phyloP scores from a whole-genome alignment of 2,113 vertebrate genomes.

The Mesitornis unicolor region DNA sequence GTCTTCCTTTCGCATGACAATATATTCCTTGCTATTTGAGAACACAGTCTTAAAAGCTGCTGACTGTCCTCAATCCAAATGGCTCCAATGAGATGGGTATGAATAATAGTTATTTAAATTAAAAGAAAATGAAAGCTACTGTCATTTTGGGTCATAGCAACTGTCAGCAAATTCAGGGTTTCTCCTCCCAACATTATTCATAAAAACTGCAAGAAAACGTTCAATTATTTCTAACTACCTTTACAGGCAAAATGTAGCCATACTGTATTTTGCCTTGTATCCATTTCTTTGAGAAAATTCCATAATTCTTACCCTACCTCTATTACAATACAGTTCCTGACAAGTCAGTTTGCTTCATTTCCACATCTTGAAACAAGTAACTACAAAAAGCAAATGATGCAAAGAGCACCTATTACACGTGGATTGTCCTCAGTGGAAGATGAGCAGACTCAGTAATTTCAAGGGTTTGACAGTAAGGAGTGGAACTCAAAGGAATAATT shows the following conservation, averaged over 20 bases:
- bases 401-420: not conserved
- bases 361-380: not conserved
- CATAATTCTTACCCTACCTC: not conserved
- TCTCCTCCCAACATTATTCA: not conserved
- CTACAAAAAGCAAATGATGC: not conserved
- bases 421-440: not conserved
- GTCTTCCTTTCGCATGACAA: not conserved
- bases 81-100: not conserved
- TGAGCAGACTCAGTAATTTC: not conserved
- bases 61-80: not conserved
- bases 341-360: not conserved
- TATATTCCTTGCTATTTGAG: not conserved
- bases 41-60: not conserved
- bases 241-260: not conserved
- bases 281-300: not conserved
- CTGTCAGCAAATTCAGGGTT: not conserved
- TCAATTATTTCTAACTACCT: not conserved
- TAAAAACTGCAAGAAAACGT: not conserved
- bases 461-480: not conserved
- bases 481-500: not conserved
- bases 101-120: not conserved
- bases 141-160: not conserved
- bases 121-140: slow-evolving; percentile 2
- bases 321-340: not conserved
- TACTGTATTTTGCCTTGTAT: not conserved